A percentile compares a stretch with the other conserved stretches of the same genome.
These are phyloP conservation scores for Brachylomia viminalis DNA, from an alignment of 2,888 invertebrate species.

Conservation along the genomic window DNA sequence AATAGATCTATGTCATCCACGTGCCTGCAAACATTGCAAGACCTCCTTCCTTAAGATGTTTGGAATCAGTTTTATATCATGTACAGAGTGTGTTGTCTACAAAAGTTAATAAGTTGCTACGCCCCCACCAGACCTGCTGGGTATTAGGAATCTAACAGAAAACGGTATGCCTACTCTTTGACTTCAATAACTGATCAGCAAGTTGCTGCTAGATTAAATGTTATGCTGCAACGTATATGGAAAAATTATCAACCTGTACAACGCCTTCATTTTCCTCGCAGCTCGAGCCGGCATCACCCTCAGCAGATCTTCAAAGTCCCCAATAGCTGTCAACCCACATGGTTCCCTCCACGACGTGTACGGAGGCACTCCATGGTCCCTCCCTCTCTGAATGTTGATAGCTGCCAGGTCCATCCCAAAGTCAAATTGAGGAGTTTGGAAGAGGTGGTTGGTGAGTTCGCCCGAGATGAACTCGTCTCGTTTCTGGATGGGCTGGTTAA, in stretches of 20 bases:
- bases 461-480: conserved; percentile 95
- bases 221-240: neutral
- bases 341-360: conserved; percentile 95
- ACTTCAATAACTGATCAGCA: neutral
- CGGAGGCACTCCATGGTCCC: conserved; percentile 96
- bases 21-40: conserved; percentile 81
- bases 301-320: conserved; percentile 93
- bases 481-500: conserved; percentile 94
- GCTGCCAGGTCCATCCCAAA: conserved; percentile 97
- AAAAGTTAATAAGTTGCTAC: neutral
- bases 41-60: neutral
- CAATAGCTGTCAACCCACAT: conserved; percentile 93
- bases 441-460: conserved; percentile 95
- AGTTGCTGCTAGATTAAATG: neutral
- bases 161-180: neutral
- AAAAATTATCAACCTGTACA: conserved; percentile 87
- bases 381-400: conserved; percentile 95
- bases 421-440: conserved; percentile 92
- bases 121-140: no score
- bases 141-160: neutral
- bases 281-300: conserved; percentile 92
- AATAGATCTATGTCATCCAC: conserved; percentile 96
- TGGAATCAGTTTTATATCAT: neutral
- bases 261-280: conserved; percentile 91
- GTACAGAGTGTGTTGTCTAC: neutral